Evolutionary conservation across 1,140 invertebrate species (phyloP), one percentile per base, ranked within the genome.

Genomic region (Nylanderia fulva): DNA sequence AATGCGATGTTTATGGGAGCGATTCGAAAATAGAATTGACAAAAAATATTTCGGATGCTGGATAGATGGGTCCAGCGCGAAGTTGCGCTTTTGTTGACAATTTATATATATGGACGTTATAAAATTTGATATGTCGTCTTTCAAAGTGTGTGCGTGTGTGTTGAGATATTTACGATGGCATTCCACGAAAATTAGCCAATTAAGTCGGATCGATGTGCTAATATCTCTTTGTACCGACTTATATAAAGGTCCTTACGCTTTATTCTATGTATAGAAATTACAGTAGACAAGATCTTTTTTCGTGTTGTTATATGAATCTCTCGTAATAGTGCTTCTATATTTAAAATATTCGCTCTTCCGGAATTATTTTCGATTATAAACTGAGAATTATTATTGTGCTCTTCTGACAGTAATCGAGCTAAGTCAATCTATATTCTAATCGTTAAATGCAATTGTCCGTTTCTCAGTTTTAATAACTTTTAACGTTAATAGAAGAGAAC

Each of bases 181-280:
- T 71, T 80, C 77, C 77, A 82, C 27, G 36, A 54, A 82, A 72
- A 72, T 82, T 72, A 82, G 27, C 36, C 29, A 18, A 72, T 82
- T 72, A 82, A 82, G 71, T 45, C 66, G 36, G n/a, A 79, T 82
- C 36, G 66, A 72, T 82, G 77, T 82, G 52, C 77, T 82, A 60
- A 13, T 82, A 71, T 72, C 52, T 72, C 52, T 58, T 71, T 56
- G 33, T 82, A 82, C 60, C 24, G 77, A 72, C 24, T 54, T 48
- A 36, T 48, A 36, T 33, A 69, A 18, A 8, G 24, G n/a, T 72
- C 3, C 21, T 42, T 21, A 24, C 77, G 77, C 24, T 58, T 45
- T 15, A n/a, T 48, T 48, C 36, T 60, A 45, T 8, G 7, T 80
- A n/a, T n/a, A 60, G 36, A 45, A 58, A 52, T 60, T 21, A 48